phyloP scores from a whole-genome alignment of 1,140 invertebrate genomes.

The Leptonema lineaticorne region DNA sequence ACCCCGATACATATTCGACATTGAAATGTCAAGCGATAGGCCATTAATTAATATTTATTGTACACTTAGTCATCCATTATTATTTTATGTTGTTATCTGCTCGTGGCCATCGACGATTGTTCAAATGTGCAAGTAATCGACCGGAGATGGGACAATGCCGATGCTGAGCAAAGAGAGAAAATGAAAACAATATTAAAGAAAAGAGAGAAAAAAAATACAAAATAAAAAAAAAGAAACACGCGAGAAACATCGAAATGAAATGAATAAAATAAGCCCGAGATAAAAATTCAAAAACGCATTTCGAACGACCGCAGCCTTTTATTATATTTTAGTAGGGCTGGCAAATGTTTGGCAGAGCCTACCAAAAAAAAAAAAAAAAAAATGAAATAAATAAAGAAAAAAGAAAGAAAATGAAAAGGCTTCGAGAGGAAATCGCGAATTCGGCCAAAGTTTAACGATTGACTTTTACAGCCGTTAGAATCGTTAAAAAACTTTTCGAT shows the following conservation, averaged over 20 bases:
- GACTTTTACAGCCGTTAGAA: too few species aligned
- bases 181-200: conserved; percentile 10
- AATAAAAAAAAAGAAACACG: not conserved
- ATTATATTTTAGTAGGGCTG: too few species aligned
- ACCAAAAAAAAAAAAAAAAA: too few species aligned
- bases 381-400: too few species aligned
- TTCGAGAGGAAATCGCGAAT: too few species aligned
- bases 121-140: conserved; percentile 19
- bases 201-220: not conserved
- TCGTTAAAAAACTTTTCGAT: too few species aligned
- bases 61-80: conserved; percentile 21
- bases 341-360: too few species aligned
- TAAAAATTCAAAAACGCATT: not conserved
- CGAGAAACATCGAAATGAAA: not conserved
- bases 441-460: too few species aligned
- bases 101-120: conserved; percentile 3
- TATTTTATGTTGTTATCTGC: conserved; percentile 5
- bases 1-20: conserved; percentile 21
- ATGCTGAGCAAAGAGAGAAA: not conserved
- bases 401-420: too few species aligned
- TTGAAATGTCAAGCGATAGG: conserved; percentile 17
- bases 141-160: not conserved
- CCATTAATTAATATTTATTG: conserved; percentile 25
- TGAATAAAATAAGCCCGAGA: too few species aligned
- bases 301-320: too few species aligned